These are phyloP conservation scores for Capitulum mitella DNA, from an alignment of 2,888 invertebrate species.

Conservation along the genomic window DNA sequence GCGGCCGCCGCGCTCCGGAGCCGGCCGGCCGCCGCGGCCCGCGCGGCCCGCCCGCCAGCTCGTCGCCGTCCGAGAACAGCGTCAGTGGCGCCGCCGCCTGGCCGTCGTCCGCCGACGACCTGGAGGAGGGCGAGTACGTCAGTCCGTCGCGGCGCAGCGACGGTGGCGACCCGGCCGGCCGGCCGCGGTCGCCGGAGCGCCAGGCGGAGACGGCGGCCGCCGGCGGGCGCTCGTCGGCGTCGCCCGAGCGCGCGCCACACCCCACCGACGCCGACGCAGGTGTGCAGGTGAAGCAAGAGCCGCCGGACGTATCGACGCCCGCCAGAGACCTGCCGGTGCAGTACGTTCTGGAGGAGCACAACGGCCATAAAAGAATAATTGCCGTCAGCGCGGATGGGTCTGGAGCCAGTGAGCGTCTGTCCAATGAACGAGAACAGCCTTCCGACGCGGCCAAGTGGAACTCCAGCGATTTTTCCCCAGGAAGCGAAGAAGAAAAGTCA, in stretches of 20 bases:
- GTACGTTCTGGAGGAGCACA: constrained; percentile 1
- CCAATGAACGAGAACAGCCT: background rate
- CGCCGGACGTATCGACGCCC: background rate
- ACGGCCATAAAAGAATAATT: background rate
- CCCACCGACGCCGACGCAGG: background rate
- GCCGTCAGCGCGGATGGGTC: background rate
- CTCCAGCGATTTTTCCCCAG: background rate
- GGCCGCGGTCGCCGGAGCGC: background rate
- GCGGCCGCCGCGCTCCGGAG: background rate
- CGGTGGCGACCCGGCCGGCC: no score
- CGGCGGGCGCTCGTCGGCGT: background rate
- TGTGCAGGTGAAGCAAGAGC: background rate
- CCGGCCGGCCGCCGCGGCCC: background rate
- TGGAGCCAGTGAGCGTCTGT: background rate
- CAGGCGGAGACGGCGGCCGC: background rate
- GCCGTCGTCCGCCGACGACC: background rate
- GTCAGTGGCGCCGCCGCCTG: background rate
- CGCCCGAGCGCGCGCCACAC: no score
- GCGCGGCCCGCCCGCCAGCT: background rate
- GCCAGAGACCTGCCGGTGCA: background rate
- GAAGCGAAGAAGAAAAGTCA: background rate
- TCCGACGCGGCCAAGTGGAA: background rate
- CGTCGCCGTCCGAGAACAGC: background rate
- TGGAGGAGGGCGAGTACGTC: constrained; percentile 10
- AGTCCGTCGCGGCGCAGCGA: background rate